A percentile compares a stretch with the other conserved stretches of the same genome.
Evolutionary conservation across 2,797 vertebrate genomes (phyloP).

Genomic region (Phataginus tricuspis): DNA sequence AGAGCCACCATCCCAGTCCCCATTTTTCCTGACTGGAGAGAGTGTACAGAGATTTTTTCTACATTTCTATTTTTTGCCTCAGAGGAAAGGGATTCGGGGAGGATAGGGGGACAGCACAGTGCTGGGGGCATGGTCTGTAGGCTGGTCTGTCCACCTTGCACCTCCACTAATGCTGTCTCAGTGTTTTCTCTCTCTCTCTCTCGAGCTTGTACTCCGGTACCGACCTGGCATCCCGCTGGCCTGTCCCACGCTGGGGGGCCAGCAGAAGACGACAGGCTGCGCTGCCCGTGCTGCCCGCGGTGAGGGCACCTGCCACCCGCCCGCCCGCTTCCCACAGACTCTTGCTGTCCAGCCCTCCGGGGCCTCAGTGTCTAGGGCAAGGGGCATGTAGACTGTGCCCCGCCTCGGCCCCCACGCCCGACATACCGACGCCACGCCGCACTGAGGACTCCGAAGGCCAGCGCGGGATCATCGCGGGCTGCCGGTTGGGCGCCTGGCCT

Average conservation of each 20-base stretch:
- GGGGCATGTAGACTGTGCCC: conserved; percentile 76
- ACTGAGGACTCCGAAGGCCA: conserved; percentile 72
- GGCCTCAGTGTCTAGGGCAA: conserved; percentile 72
- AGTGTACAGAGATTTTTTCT: conserved; percentile 83
- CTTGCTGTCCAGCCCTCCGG: conserved; percentile 72
- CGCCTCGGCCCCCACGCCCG: conserved; percentile 70
- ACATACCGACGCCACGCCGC: conserved; percentile 57
- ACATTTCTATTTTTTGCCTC: conserved; percentile 80
- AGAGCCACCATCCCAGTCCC: conserved; percentile 61
- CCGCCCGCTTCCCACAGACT: conserved; percentile 74
- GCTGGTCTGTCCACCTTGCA: conserved; percentile 50
- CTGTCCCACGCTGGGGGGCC: conserved; percentile 66
- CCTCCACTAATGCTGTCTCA: conserved; percentile 85
- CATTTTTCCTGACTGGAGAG: conserved; percentile 44
- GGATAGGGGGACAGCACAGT: neutral
- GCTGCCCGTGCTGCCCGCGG: conserved; percentile 40
- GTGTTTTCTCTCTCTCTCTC: conserved; percentile 85
- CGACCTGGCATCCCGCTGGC: conserved; percentile 55
- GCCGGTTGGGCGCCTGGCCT: conserved; percentile 73
- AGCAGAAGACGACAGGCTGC: conserved; percentile 74
- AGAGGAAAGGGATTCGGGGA: conserved; percentile 39
- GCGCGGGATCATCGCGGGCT: conserved; percentile 64
- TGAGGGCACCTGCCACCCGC: conserved; percentile 37
- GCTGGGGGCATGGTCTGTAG: conserved; percentile 52
- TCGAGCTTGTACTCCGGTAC: conserved; percentile 77